Evolutionary conservation across 2,888 invertebrate species (phyloP), one percentile per base, ranked within the genome.

Genomic region (Theristus sp.): DNA sequence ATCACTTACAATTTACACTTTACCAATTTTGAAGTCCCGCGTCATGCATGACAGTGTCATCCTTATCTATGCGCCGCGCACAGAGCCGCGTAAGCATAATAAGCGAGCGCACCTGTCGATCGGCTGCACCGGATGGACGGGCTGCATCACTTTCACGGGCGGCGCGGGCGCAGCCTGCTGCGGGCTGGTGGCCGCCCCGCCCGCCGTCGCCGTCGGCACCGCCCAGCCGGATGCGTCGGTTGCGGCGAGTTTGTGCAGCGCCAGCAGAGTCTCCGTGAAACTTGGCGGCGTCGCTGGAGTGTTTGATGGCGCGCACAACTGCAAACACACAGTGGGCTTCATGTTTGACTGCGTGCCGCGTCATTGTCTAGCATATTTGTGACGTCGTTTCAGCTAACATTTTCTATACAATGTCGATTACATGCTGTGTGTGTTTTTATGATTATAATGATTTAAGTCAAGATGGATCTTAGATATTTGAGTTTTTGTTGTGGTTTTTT

Each of bases 281-380:
- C 89, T 89, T 38, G 90, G 89, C 56, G 89, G 90, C 57, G 90
- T 90, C 58, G 89, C 89, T 59, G 90, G 90, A 62, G 89, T 90
- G 76, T 90, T 90, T 71, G 89, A 88, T 26, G 89, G 90, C 58
- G 89, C 88, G 81, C 87, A 87, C 77, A 85, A 77, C 84, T 88
- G 81, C 56, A 75, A 71, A 58, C 63, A 6, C 6, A 38, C 38
- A 38, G 17, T 38, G 17, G 6, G 6, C 10, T 13, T 38, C 6
- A 38, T 17, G 6, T 13, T 38, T 38, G 38, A n/a, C n/a, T n/a
- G n/a, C n/a, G n/a, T n/a, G n/a, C n/a, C n/a, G n/a, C n/a, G n/a
- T n/a, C n/a, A n/a, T n/a, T n/a, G n/a, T n/a, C n/a, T n/a, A n/a
- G n/a, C n/a, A n/a, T n/a, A n/a, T n/a, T n/a, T n/a, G n/a, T n/a